Base-by-base conservation (phyloP, 1,140 invertebrate genomes). In the Drosophila tristis region DNA sequence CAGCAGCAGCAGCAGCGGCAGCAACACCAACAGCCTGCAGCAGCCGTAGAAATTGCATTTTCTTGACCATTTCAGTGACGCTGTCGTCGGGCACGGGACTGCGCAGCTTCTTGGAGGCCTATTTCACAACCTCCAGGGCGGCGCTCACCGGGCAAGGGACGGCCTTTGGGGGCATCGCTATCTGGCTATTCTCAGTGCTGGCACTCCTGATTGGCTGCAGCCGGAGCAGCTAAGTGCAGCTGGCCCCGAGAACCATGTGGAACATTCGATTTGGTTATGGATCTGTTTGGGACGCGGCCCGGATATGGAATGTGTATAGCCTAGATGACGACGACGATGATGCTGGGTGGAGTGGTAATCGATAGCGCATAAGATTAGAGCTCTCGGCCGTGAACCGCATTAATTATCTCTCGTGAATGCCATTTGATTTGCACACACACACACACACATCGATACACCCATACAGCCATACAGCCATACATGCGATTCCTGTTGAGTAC, bases 61-160 rank as follows among this genome's bases (percentile, higher is more conserved):
- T 51, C 51, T 64, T 67, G n/a, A 16, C 44, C 31, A 51, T 87
- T 87, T 49, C 79, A 90, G 86, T 90, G 49, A 90, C 86, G n/a
- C 64, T 90, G 39, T 90, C 86, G 43, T 90, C 86, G 26, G 63
- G 72, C 39, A 79, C 86, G 16, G 74, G 85, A 44, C 43, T 90
- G 29, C 67, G 67, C 25, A 61, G 68, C 54, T 90, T 90, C 62
- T 74, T 90, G 63, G 86, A 90, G 68, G 79, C 68, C 45, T 90
- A 86, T 65, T 86, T 90, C 60, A 61, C 64, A 25, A 75, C 65
- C 49, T 90, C 86, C 11, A 13, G 11, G 48, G 59, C 78, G 39
- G 70, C 78, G 9, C n/a, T 11, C n/a, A 16, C 47, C 48, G 49
- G 53, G 45, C 51, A 54, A 11, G 64, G 65, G 8, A 20, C 20